phyloP scores from a whole-genome alignment of 2,113 vertebrate species.

The Thalassarche chlororhynchos region DNA sequence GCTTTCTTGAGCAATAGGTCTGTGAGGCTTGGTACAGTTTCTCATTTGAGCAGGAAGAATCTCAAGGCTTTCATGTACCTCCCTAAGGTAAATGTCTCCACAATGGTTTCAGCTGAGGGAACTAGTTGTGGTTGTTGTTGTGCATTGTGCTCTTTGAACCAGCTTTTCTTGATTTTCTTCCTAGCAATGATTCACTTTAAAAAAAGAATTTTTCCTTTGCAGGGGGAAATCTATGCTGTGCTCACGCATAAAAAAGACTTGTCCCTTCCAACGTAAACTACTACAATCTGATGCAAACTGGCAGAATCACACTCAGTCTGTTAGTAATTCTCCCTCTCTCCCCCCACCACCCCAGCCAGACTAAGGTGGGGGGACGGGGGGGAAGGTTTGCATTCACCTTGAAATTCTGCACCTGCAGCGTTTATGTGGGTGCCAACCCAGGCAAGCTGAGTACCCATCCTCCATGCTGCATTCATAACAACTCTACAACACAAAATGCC shows the following conservation, averaged over 20 bases:
- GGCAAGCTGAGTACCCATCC: not conserved
- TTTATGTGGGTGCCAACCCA: not conserved
- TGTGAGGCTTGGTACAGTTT: not conserved
- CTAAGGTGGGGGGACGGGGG: accelerated
- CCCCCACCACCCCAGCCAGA: not conserved
- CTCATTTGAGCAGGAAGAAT: not conserved
- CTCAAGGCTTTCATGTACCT: not conserved
- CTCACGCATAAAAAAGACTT: not conserved
- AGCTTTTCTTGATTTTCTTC: not conserved
- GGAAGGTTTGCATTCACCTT: not conserved
- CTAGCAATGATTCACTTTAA: not conserved
- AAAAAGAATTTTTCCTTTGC: not conserved
- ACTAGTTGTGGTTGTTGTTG: not conserved
- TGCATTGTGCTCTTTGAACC: not conserved
- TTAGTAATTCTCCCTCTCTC: not conserved
- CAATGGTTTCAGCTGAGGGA: not conserved
- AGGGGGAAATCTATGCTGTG: not conserved
- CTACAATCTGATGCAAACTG: not conserved
- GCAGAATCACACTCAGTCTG: not conserved
- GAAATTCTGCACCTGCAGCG: not conserved
- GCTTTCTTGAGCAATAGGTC: not conserved
- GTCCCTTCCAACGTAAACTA: not conserved
- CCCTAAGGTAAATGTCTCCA: not conserved
- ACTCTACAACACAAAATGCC: not conserved
- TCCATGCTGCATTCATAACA: not conserved